Base-by-base conservation (phyloP, 2,113 vertebrate genomes). In the Plecotus auritus region DNA sequence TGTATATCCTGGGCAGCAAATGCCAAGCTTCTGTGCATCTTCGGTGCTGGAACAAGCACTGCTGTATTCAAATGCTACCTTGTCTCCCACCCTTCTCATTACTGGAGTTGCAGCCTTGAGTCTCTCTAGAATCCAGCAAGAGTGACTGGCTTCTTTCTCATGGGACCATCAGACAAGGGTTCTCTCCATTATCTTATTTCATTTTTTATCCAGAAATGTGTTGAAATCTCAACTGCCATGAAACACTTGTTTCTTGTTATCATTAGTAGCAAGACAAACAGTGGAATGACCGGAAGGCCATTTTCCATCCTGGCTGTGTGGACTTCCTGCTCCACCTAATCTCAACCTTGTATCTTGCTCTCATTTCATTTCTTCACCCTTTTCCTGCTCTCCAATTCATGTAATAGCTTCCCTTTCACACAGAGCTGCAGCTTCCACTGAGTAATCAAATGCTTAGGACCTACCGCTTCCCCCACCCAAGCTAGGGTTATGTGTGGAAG, bases 61-160 rank as follows among this genome's bases (percentile, higher is more conserved):
- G 16, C 9, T 23, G 4, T 0, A 13, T 26, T 66, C 42, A 32
- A 16, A n/a, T 12, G 28, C 20, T 23, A 10, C 32, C 42, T 81
- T 2, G 26, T 17, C 11, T 18, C 32, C 32, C 1, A 0, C 13
- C 7, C 49, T 59, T 2, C 0, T 61, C 49, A 0, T 11, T 22
- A 16, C 67, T 47, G 42, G 9, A n/a, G 20, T 1, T 32, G 40
- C 26, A 56, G n/a, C 30, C 90, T 54, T 7, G 11, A 51, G n/a
- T 17, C 9, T 37, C 70, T 18, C 5, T 40, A 40, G 17, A 37
- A 12, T 45, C 37, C 30, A n/a, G 35, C 40, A 45, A 91, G 66
- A 66, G 9, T 5, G 5, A 32, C 28, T 30, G 67, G 28, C 45
- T 61, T 49, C 56, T 54, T 83, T 64, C 45, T 77, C 76, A 20